These are phyloP conservation scores for Seriola rivoliana DNA, from an alignment of 2,113 vertebrate genomes.

Conservation along the genomic window DNA sequence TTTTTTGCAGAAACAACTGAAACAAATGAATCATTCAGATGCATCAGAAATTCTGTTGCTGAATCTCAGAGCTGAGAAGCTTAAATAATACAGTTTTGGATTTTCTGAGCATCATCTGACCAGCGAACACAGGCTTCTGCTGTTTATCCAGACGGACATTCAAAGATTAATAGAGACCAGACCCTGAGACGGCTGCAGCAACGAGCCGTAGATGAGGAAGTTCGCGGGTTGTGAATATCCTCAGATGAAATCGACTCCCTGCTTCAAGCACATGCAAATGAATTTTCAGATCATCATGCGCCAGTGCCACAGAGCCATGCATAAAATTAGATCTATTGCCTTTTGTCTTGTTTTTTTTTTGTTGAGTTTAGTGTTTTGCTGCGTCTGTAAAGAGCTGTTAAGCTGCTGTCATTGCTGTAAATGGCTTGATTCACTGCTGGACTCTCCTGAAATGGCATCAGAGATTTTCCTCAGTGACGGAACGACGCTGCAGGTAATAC, in stretches of 20 bases:
- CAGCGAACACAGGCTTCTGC: not conserved
- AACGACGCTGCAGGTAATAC: not conserved
- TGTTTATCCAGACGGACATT: conserved; percentile 21
- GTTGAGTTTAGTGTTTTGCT: not conserved
- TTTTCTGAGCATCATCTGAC: not conserved
- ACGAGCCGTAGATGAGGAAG: not conserved
- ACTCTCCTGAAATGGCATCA: not conserved
- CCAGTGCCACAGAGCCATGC: conserved; percentile 1
- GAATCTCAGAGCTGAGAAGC: not conserved
- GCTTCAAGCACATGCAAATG: conserved; percentile 6
- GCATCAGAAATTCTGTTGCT: conserved; percentile 20
- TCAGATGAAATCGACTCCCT: not conserved
- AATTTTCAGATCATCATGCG: conserved; percentile 1
- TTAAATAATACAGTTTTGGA: conserved; percentile 26
- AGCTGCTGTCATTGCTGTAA: conserved; percentile 31
- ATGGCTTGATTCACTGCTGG: conserved; percentile 28
- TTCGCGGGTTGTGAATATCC: conserved; percentile 3
- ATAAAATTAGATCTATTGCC: not conserved
- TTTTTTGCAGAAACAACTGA: not conserved
- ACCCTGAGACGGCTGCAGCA: not conserved
- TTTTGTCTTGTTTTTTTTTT: not conserved
- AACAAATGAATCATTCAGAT: conserved; percentile 49
- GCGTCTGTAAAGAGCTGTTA: conserved; percentile 25
- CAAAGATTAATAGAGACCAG: conserved; percentile 12
- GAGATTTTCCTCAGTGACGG: not conserved